These are phyloP conservation scores for Eupeodes luniger DNA, from an alignment of 2,888 invertebrate species.

Conservation along the genomic window DNA sequence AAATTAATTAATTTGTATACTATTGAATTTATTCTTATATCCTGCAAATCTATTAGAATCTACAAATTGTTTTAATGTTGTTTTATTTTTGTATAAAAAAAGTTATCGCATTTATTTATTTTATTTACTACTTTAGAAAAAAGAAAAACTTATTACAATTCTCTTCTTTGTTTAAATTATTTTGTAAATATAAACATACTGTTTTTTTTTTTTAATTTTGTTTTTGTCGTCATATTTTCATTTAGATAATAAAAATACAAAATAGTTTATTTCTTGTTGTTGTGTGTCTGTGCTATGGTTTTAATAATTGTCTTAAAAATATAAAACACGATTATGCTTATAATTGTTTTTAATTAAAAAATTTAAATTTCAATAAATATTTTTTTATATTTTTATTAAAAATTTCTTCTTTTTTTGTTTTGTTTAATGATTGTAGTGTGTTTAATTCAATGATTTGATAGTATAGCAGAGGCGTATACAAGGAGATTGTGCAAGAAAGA, in stretches of 20 bases:
- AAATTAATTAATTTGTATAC: conserved; percentile 17
- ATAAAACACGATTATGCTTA: conserved; percentile 53
- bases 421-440: conserved; percentile 60
- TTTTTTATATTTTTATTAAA: not conserved
- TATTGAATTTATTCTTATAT: conserved; percentile 17
- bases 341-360: conserved; percentile 17
- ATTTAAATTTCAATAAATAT: conserved; percentile 46
- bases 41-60: conserved; percentile 39
- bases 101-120: conserved; percentile 41
- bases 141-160: conserved; percentile 55
- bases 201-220: conserved; percentile 4
- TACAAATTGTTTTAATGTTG: conserved; percentile 44
- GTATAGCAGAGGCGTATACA: conserved; percentile 66
- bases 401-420: conserved; percentile 11
- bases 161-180: conserved; percentile 6
- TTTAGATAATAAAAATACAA: conserved; percentile 67
- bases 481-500: conserved; percentile 66
- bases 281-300: conserved; percentile 66
- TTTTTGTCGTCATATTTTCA: not conserved
- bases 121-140: conserved; percentile 35
- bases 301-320: conserved; percentile 56
- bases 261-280: conserved; percentile 58
- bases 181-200: conserved; percentile 69
- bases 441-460: conserved; percentile 42
- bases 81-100: conserved; percentile 63